phyloP scores from a whole-genome alignment of 64 coral and sea anemone species.

The Acropora tenuis region DNA sequence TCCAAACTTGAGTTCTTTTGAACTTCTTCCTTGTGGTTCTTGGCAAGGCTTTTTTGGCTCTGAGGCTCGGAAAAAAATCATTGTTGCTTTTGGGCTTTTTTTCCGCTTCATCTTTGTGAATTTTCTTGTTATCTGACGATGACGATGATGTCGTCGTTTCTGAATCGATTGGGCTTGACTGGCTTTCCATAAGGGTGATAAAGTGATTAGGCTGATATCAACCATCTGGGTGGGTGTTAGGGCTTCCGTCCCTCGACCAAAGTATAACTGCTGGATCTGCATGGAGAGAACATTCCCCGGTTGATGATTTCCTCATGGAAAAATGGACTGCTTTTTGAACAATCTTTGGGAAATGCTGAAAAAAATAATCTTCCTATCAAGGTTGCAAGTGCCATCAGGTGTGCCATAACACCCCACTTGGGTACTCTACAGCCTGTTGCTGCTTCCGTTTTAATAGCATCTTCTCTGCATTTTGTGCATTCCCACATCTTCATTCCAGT shows the following conservation, averaged over 20 bases:
- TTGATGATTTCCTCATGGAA: neutral
- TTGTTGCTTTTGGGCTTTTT: slow-evolving; percentile 42
- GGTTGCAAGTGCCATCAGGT: slow-evolving; percentile 19
- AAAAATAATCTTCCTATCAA: slow-evolving; percentile 37
- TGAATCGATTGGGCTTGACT: neutral
- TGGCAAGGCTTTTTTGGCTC: slow-evolving; percentile 16
- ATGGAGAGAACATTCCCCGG: neutral
- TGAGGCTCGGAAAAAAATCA: slow-evolving; percentile 22
- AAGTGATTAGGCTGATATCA: slow-evolving; percentile 8
- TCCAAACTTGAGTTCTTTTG: slow-evolving; percentile 44
- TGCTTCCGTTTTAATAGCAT: neutral
- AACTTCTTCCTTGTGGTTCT: slow-evolving; percentile 38
- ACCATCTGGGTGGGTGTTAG: neutral
- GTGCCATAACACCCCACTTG: slow-evolving; percentile 13
- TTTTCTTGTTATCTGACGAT: neutral
- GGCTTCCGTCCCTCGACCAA: neutral
- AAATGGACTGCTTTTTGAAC: neutral
- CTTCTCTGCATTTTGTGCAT: neutral
- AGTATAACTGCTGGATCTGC: neutral
- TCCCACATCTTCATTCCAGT: slow-evolving; percentile 22
- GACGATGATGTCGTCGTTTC: neutral
- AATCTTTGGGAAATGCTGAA: slow-evolving; percentile 19
- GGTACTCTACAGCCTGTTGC: neutral
- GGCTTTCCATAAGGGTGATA: neutral
- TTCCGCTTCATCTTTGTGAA: slow-evolving; percentile 12